These are phyloP conservation scores for Cotesia typhae DNA, from an alignment of 1,140 invertebrate species.

Conservation along the genomic window DNA sequence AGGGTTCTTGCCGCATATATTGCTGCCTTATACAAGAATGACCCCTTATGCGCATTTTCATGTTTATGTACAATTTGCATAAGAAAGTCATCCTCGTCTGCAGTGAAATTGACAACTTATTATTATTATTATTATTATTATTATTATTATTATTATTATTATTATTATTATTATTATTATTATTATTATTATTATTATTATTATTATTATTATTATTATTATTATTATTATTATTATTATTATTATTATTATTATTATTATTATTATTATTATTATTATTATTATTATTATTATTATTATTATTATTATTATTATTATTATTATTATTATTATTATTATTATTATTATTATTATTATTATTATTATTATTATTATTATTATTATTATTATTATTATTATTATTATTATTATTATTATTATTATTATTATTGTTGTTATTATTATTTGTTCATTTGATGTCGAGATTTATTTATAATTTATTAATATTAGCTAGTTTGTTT, in stretches of 20 bases:
- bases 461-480: too few relatives aligned
- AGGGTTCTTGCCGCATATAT: too few relatives aligned
- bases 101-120: too few relatives aligned
- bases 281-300: conserved; percentile 33
- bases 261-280: conserved; percentile 33
- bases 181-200: conserved; percentile 32
- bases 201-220: conserved; percentile 34
- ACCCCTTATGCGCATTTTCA: too few relatives aligned
- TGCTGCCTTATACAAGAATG: too few relatives aligned
- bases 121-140: conserved; percentile 33
- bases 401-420: conserved; percentile 33
- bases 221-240: conserved; percentile 33
- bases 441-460: conserved; percentile 12
- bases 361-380: conserved; percentile 32
- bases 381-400: conserved; percentile 34
- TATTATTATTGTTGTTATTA: conserved; percentile 29
- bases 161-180: conserved; percentile 31
- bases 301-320: conserved; percentile 31
- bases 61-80: too few relatives aligned
- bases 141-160: conserved; percentile 34
- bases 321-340: conserved; percentile 34
- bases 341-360: conserved; percentile 31
- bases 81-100: too few relatives aligned
- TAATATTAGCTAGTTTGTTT: too few relatives aligned
- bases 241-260: conserved; percentile 32